These are phyloP conservation scores for Nibea coibor DNA, from an alignment of 2,113 vertebrate species.

Conservation along the genomic window DNA sequence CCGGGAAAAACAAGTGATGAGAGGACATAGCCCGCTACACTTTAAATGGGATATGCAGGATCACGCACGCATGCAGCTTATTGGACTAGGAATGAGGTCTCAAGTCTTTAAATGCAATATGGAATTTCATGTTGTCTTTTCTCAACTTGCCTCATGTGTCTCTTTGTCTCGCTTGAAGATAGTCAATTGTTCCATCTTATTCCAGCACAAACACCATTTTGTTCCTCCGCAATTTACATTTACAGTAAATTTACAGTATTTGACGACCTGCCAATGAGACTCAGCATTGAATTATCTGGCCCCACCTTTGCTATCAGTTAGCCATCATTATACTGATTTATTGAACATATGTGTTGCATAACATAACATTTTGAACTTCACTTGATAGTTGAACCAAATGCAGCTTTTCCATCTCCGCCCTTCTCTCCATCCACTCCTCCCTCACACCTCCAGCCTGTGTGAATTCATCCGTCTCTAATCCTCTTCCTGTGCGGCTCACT, in stretches of 20 bases:
- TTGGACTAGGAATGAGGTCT: background rate
- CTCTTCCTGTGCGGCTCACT: conserved; percentile 52
- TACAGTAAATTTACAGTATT: no score
- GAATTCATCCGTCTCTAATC: conserved; percentile 65
- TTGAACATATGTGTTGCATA: background rate
- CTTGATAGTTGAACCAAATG: background rate
- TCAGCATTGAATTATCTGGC: no score
- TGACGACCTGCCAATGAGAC: no score
- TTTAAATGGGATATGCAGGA: background rate
- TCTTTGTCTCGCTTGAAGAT: no score
- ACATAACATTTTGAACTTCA: background rate
- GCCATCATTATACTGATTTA: background rate
- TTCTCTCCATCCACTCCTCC: background rate
- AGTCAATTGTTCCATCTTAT: no score
- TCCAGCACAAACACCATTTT: no score
- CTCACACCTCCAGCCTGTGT: conserved; percentile 39
- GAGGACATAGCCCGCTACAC: background rate
- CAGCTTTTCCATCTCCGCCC: background rate
- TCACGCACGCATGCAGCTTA: background rate
- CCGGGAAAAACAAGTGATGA: background rate
- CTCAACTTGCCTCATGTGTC: no score
- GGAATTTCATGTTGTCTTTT: no score
- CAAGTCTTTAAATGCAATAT: background rate
- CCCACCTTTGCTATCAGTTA: background rate
- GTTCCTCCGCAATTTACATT: no score